Conservation (phyloP, 53 echinoderm and acorn worm species). For the Echinarachnius parma region DNA sequence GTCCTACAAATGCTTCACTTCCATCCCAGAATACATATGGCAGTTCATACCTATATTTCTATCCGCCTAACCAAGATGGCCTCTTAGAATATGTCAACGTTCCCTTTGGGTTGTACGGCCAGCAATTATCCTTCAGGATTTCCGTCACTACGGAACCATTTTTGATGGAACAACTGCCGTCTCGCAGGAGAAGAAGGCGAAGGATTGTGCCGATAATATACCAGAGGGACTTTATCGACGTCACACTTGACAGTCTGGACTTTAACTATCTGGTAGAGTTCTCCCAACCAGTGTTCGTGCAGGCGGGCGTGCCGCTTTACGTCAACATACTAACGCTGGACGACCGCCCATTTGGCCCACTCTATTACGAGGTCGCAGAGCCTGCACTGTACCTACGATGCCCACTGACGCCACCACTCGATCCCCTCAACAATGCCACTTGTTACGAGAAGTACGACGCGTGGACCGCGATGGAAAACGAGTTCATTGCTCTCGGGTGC, state of each 20-base stretch:
- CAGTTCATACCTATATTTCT: neutral
- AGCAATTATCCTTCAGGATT: neutral
- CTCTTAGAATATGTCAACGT: neutral
- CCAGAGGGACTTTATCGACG: conserved; percentile 5
- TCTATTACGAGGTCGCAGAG: neutral
- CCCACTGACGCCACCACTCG: conserved; percentile 11
- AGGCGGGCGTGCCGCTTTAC: neutral
- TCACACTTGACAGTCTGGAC: neutral
- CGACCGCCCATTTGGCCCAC: neutral
- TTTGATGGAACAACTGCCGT: neutral
- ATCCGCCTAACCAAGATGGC: neutral
- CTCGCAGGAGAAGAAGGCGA: conserved; percentile 1
- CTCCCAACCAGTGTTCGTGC: conserved; percentile 11
- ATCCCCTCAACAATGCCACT: conserved; percentile 14
- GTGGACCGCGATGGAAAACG: conserved; percentile 2
- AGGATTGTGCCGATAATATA: conserved; percentile 3
- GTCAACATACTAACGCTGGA: conserved; percentile 8
- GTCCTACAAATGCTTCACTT: neutral
- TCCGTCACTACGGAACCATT: conserved; percentile 6
- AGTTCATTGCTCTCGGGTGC: neutral
- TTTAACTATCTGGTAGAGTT: neutral
- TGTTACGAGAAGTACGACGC: neutral
- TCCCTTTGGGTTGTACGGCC: neutral
- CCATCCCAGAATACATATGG: too few relatives aligned
- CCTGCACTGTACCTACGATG: neutral